Base-by-base conservation (phyloP, 1,140 invertebrate genomes). In the Protaetia brevitarsis region DNA sequence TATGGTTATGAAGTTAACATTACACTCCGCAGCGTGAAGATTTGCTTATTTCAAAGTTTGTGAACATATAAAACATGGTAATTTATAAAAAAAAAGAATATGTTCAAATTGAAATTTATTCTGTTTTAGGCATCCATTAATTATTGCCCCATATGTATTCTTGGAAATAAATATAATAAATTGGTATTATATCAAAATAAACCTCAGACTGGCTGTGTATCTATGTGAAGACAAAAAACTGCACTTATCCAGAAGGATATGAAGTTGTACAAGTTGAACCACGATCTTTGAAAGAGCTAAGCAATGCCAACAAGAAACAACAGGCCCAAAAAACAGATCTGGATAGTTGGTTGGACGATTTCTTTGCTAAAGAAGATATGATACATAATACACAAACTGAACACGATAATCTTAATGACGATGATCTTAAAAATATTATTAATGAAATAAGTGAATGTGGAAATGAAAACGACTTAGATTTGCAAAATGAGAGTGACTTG, bases 101-200 rank as follows among this genome's bases (percentile, higher is more conserved):
- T n/a, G n/a, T n/a, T n/a, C n/a, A n/a, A n/a, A n/a, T n/a, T n/a
- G n/a, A n/a, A n/a, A n/a, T n/a, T n/a, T 28, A 30, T 13, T 28
- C 8, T 34, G 28, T 59, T 59, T 13, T 27, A 30, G 27, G 57
- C 26, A 11, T 4, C 27, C 11, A 28, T 1, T 7, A 11, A 10
- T 8, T 30, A 28, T 30, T 59, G 57, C 57, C 57, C 57, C 27
- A 59, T 28, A 28, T 59, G 57, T 59, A 19, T 10, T 16, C 21
- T 51, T 19, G 21, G 3, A 21, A 51, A 51, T 19, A 51, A 51
- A 23, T 29, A 10, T 11, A 30, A 7, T 5, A 59, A 59, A 30
- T 29, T 59, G 26, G 57, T 30, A 13, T 28, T 59, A 4, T 28
- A 28, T 28, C 57, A 59, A 10, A n/a, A 59, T 59, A 11, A 34